These are phyloP conservation scores for Lonchura striata DNA, from an alignment of 2,113 vertebrate genomes.

Conservation along the genomic window DNA sequence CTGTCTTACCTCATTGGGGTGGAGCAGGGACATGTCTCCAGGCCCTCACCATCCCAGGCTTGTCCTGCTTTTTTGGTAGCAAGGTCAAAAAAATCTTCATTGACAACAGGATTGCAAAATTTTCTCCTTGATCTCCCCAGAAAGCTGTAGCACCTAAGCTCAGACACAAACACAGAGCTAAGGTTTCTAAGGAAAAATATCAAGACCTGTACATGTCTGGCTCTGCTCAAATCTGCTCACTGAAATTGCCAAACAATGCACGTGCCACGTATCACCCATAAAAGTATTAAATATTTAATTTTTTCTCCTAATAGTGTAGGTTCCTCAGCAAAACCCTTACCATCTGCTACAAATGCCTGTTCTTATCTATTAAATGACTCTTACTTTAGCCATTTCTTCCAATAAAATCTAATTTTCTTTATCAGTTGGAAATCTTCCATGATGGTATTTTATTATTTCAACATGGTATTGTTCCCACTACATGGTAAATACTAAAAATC, in stretches of 20 bases:
- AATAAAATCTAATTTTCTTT: background rate
- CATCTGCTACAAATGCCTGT: background rate
- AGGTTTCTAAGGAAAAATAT: background rate
- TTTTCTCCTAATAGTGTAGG: background rate
- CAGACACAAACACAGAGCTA: background rate
- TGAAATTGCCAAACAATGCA: background rate
- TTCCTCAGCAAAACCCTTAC: background rate
- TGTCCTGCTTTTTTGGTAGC: background rate
- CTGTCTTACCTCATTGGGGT: background rate
- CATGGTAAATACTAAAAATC: background rate
- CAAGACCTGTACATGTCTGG: background rate
- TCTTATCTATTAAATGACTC: background rate
- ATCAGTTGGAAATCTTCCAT: background rate
- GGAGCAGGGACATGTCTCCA: background rate
- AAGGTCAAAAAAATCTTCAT: background rate
- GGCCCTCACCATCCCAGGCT: background rate
- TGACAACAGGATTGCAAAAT: background rate
- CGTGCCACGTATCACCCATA: background rate
- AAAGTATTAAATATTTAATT: background rate
- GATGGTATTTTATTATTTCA: background rate
- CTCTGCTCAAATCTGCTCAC: background rate
- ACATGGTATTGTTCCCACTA: background rate
- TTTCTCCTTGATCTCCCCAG: background rate
- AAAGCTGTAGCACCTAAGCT: background rate
- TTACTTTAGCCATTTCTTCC: background rate